These are phyloP conservation scores for Myotis davidii DNA, from an alignment of 2,113 vertebrate species.

Conservation along the genomic window DNA sequence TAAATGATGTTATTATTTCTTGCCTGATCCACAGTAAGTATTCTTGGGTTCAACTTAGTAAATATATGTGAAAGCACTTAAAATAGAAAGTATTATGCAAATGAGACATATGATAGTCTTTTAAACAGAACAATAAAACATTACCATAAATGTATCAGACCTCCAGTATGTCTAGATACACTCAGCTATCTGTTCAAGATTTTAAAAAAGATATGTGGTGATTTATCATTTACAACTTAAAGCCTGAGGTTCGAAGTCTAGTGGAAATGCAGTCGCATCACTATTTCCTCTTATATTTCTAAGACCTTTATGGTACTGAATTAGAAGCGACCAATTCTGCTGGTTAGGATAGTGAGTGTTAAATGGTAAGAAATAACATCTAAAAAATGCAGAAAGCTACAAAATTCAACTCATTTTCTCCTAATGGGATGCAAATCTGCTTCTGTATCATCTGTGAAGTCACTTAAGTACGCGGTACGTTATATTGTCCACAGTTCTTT, in stretches of 20 bases:
- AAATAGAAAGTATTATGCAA: not conserved
- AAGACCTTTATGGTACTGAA: not conserved
- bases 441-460: not conserved
- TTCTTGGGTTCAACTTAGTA: not conserved
- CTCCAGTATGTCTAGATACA: not conserved
- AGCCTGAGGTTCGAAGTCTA: slow-evolving; percentile 13
- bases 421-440: slow-evolving; percentile 56
- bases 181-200: not conserved
- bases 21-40: not conserved
- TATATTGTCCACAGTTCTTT: not conserved
- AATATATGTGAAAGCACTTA: not conserved
- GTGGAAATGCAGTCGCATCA: not conserved
- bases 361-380: slow-evolving; percentile 12
- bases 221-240: not conserved
- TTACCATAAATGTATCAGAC: not conserved
- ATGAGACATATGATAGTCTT: not conserved
- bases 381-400: slow-evolving; percentile 20
- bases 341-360: not conserved
- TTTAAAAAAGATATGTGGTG: not conserved
- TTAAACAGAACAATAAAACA: slow-evolving; percentile 37
- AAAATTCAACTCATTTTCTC: slow-evolving; percentile 21
- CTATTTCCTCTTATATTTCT: not conserved
- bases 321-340: slow-evolving; percentile 42
- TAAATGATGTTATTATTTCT: not conserved
- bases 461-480: not conserved